phyloP scores from a whole-genome alignment of 2,797 vertebrate genomes.

The Sebastes variabilis region DNA sequence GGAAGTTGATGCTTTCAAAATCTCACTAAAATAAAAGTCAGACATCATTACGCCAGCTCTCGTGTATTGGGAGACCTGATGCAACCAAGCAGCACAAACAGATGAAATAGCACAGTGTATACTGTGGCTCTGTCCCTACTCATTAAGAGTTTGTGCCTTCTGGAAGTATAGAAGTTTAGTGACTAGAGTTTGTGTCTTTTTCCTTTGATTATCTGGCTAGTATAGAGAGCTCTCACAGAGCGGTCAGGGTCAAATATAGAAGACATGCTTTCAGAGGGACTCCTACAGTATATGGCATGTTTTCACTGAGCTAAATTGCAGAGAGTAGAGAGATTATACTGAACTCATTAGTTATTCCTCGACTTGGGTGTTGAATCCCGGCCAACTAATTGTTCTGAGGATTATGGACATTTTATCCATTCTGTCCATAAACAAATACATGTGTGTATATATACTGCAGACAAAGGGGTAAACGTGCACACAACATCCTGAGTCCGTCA shows the following conservation, averaged over 20 bases:
- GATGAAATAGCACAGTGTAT: conserved; percentile 16
- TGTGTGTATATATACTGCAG: neutral
- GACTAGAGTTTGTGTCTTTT: conserved; percentile 41
- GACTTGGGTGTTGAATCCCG: conserved; percentile 20
- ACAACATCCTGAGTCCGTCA: neutral
- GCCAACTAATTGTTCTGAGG: conserved; percentile 16
- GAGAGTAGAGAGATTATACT: conserved; percentile 25
- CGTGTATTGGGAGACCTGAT: conserved; percentile 7
- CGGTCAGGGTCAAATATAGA: conserved; percentile 38
- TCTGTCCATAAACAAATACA: conserved; percentile 4
- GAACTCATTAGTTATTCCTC: conserved; percentile 21
- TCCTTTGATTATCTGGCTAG: conserved; percentile 52
- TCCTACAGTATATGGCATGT: conserved; percentile 18
- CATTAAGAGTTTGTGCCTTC: conserved; percentile 52
- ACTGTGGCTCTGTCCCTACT: conserved; percentile 14
- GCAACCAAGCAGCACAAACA: conserved; percentile 21
- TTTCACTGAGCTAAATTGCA: conserved; percentile 37
- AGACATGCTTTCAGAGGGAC: conserved; percentile 36
- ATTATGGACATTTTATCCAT: neutral
- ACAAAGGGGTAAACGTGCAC: neutral
- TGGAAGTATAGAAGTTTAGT: conserved; percentile 37
- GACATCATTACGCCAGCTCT: conserved; percentile 11
- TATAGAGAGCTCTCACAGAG: conserved; percentile 49
- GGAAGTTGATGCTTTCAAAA: neutral
- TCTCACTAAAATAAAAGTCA: conserved; percentile 3